A percentile compares a stretch with the other conserved stretches of the same genome.
Conservation (phyloP, 2,113 vertebrate species). For the Saccopteryx leptura region DNA sequence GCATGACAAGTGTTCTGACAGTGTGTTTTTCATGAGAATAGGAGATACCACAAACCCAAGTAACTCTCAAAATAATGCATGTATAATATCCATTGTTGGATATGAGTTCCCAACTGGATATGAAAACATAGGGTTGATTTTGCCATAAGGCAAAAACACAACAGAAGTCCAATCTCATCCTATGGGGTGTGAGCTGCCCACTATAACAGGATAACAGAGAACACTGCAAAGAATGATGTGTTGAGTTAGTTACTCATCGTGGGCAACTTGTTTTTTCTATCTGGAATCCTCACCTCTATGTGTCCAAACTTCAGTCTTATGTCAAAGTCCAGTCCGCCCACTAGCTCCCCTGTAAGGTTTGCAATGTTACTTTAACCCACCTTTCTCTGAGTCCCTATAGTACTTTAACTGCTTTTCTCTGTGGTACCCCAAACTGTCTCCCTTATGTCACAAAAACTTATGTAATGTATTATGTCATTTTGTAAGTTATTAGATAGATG, state of each 20-base stretch:
- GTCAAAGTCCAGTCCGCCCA: not conserved
- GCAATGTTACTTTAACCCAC: not conserved
- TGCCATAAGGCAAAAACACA: not conserved
- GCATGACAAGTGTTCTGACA: not conserved
- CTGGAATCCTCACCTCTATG: not conserved
- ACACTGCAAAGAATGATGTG: not conserved
- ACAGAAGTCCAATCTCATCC: not conserved
- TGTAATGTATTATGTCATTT: not conserved
- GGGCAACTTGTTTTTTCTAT: not conserved
- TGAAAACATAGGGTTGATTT: not conserved
- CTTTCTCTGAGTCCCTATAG: not conserved
- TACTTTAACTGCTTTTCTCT: not conserved
- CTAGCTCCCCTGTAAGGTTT: fast-evolving
- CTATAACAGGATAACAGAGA: not conserved
- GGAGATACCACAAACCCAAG: not conserved
- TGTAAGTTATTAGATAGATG: not conserved
- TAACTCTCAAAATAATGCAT: not conserved
- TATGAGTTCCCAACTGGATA: not conserved
- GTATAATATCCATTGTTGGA: too few species aligned
- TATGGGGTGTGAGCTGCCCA: not conserved
- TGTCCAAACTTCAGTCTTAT: not conserved
- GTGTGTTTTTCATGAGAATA: not conserved
- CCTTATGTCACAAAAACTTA: not conserved
- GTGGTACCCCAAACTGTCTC: not conserved
- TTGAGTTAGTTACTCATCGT: not conserved